Evolutionary conservation across 2,888 invertebrate species (phyloP), one percentile per base, ranked within the genome.

Genomic region (Adelphocoris suturalis): DNA sequence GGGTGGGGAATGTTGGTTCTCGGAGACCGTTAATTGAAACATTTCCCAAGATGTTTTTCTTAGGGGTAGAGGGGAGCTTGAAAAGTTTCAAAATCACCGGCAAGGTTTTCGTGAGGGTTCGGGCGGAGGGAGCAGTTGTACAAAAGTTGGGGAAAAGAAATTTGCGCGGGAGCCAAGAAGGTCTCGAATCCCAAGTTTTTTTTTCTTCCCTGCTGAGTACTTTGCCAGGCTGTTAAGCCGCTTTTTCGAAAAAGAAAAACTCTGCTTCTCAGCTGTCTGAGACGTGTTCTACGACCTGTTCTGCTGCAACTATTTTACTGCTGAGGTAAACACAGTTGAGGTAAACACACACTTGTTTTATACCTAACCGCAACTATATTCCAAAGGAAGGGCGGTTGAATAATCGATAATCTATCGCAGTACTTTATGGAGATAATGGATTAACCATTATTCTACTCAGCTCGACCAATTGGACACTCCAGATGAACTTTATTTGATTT

Each of bases 21-120:
- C 28, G 78, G 78, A 46, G 85, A 46, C 86, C 86, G 68, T 86
- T 86, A 86, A 86, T 86, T 86, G 86, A 86, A 86, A 86, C 86
- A 75, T 86, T 86, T 86, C 61, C 86, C 86, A 86, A 86, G 86
- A 86, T 86, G 86, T 86, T 86, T 86, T 86, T 86, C 86, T 68
- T 86, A 75, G 86, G 82, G 16, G 16, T 37, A 19, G 23, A 27
- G 5, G 23, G 23, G 68, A 27, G 68, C 68, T 68, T 68, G 82
- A 52, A 82, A 82, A 82, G 82, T 82, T 82, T 82, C 27, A 52
- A 82, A 82, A 82, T 82, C 82, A 82, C 19, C 82, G 82, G 80
- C 12, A 47, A 82, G 82, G 82, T 23, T 82, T 82, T 82, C 47
- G 47, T 52, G 14, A 11, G 7, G 48, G 48, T 78, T 78, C 11